Evolutionary conservation across 2,888 invertebrate species (phyloP).

Genomic region (Branchellion lobata): DNA sequence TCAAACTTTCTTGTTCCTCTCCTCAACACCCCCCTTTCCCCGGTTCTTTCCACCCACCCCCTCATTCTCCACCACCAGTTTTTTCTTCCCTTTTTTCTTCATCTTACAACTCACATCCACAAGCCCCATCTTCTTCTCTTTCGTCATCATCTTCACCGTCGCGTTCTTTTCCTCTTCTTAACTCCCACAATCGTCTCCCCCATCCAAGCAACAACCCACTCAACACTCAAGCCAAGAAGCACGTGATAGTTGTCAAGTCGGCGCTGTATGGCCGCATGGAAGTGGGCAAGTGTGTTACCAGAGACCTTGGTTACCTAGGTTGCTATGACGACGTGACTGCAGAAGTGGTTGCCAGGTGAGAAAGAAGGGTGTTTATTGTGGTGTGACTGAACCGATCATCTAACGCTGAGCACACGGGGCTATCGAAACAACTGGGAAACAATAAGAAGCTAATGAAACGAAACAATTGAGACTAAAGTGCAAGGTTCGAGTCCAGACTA

Average conservation of each 20-base stretch:
- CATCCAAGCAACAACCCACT: neutral
- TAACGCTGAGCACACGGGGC: too few species aligned
- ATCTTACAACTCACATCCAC: neutral
- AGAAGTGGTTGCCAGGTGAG: slow-evolving; percentile 12
- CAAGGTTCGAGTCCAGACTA: too few species aligned
- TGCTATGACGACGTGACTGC: slow-evolving; percentile 32
- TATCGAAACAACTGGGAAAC: too few species aligned
- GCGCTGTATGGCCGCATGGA: slow-evolving; percentile 28
- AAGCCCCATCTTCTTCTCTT: neutral
- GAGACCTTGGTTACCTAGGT: slow-evolving; percentile 22
- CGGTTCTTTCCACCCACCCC: neutral
- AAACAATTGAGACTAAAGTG: too few species aligned
- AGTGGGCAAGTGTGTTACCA: slow-evolving; percentile 18
- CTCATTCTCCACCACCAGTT: too few species aligned
- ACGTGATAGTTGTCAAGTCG: neutral
- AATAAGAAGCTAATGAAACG: too few species aligned
- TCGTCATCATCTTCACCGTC: slow-evolving; percentile 12
- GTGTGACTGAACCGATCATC: neutral
- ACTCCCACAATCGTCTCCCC: neutral
- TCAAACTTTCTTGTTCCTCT: slow-evolving; percentile 11
- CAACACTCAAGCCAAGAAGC: neutral
- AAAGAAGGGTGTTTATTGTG: neutral
- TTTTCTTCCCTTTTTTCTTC: too few species aligned
- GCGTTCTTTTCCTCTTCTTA: neutral
- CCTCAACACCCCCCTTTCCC: neutral